A percentile compares a stretch with the other conserved stretches of the same genome.
phyloP scores from a whole-genome alignment of 2,888 invertebrate genomes.

The Empis stercorea region DNA sequence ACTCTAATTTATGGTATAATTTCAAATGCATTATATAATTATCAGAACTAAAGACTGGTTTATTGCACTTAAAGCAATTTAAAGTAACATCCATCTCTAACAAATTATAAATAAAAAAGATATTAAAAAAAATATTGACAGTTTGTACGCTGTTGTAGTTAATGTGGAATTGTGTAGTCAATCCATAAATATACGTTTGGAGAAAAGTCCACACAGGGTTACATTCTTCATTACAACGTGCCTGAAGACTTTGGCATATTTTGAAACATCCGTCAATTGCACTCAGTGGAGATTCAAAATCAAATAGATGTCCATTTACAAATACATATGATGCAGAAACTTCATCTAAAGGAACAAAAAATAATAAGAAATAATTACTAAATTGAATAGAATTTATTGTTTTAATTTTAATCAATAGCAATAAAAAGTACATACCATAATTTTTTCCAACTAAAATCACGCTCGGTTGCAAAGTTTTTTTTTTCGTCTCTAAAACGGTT shows the following conservation, averaged over 20 bases:
- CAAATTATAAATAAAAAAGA: not conserved
- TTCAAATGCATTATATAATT: not conserved
- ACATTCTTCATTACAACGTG: not conserved
- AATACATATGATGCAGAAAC: too few species aligned
- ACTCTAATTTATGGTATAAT: not conserved
- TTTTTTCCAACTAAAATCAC: too few species aligned
- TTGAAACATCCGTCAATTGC: not conserved
- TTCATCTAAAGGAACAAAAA: too few species aligned
- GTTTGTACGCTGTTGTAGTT: not conserved
- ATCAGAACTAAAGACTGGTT: not conserved
- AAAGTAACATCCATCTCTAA: not conserved
- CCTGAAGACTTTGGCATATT: not conserved
- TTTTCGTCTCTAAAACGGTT: too few species aligned
- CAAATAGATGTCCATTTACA: not conserved
- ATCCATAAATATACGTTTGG: not conserved
- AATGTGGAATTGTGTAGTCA: not conserved
- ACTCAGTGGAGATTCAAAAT: conserved; percentile 1
- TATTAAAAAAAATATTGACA: not conserved
- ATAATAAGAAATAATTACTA: too few species aligned
- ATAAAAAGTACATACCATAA: too few species aligned
- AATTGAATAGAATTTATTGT: too few species aligned
- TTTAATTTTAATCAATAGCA: too few species aligned
- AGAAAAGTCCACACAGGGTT: conserved; percentile 3
- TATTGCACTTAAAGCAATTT: not conserved
- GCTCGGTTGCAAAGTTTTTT: too few species aligned